Base-by-base conservation (phyloP, 2,797 vertebrate genomes). In the Takifugu rubripes region DNA sequence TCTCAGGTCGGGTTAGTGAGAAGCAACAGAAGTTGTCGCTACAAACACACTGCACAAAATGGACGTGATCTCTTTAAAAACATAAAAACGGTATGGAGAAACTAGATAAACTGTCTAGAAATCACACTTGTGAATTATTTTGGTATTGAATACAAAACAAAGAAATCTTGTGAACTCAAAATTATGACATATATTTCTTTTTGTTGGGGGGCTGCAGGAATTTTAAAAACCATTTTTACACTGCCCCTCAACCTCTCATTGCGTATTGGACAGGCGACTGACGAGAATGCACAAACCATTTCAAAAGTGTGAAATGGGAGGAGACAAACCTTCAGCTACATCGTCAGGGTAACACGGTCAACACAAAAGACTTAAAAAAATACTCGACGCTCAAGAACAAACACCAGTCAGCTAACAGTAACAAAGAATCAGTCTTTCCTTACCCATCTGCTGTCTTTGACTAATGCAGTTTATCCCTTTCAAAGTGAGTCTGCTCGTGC, bases 271-370 rank as follows among this genome's bases (percentile, higher is more conserved):
- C 46, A 56, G 61, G 50, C 53, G 74, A 76, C 77, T 82, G 74
- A 17, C 6, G 48, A 72, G 83, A 72, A 74, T 69, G 65, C 56
- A 73, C 54, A 63, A 45, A 64, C 56, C 56, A 52, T 40, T 36
- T 59, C 44, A 65, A 64, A 58, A 46, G 29, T 62, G 67, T 72
- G 58, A 75, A 63, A 78, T 75, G 66, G 56, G 66, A 66, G 77
- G 48, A 51, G 59, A 82, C 55, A 66, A 78, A 71, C 66, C 54
- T 61, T 78, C 67, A 70, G 77, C 75, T 81, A 84, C 71, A 33
- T 40, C 36, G 14, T 40, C 36, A 40, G 46, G 63, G 63, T 70
- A 65, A 78, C 61, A 62, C 50, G 69, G 72, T 72, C 46, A 33
- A 74, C 53, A 74, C 50, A 57, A 81, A 72, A 74, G 48, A 67